These are phyloP conservation scores for Sebastes taczanowskii DNA, from an alignment of 2,797 vertebrate genomes.

Conservation along the genomic window DNA sequence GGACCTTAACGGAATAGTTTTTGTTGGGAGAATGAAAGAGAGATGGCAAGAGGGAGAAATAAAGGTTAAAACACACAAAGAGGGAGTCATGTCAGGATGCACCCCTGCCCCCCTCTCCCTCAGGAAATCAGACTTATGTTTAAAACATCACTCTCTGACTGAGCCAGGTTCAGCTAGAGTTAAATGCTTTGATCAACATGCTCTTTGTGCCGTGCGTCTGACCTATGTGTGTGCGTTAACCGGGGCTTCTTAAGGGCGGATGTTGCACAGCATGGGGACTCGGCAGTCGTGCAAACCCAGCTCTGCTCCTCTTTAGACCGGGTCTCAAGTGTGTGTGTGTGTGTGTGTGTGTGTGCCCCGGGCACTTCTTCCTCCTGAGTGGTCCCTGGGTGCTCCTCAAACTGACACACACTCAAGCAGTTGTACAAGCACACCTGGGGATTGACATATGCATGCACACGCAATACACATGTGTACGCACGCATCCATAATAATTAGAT, in stretches of 20 bases:
- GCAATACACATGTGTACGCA: not conserved
- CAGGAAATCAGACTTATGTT: conserved; percentile 46
- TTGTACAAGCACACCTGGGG: conserved; percentile 30
- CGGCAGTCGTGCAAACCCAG: conserved; percentile 8
- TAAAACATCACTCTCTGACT: conserved; percentile 57
- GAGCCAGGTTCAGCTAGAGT: conserved; percentile 62
- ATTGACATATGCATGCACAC: conserved; percentile 30
- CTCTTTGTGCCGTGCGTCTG: conserved; percentile 34
- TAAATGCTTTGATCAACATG: conserved; percentile 70
- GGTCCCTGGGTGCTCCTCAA: conserved; percentile 65
- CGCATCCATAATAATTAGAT: not conserved
- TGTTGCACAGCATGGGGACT: conserved; percentile 39
- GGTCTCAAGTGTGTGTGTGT: conserved; percentile 7
- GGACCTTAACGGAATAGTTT: not conserved
- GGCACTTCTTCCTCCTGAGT: conserved; percentile 67
- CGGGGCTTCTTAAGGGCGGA: conserved; percentile 25
- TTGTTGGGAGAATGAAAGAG: not conserved
- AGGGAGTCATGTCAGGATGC: conserved; percentile 4
- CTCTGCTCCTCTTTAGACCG: conserved; percentile 33
- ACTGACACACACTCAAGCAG: conserved; percentile 47
- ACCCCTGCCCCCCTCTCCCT: not conserved
- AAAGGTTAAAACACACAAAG: conserved; percentile 35
- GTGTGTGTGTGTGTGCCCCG: conserved; percentile 16
- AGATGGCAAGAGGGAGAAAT: not conserved
- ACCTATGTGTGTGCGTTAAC: conserved; percentile 40